These are phyloP conservation scores for Clarias platycephalus DNA, from an alignment of 2,797 vertebrate genomes.

Conservation along the genomic window DNA sequence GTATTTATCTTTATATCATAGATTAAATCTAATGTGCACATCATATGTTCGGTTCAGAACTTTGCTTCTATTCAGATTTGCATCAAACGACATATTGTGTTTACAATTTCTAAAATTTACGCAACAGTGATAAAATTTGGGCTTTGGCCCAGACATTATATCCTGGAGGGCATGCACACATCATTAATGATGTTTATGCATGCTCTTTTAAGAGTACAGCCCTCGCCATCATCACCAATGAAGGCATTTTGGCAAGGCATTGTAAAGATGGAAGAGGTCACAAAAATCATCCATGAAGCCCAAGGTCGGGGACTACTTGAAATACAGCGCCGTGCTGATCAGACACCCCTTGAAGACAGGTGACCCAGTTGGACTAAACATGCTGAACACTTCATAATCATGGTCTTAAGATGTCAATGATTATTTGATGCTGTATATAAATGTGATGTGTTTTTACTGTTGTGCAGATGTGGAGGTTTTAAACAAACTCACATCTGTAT, in stretches of 20 bases:
- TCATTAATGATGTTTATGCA: conserved; percentile 10
- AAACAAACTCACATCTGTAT: conserved; percentile 84
- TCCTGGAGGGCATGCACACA: not conserved
- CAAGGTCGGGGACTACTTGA: no score
- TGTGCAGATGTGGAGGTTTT: conserved; percentile 90
- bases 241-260: conserved; percentile 96
- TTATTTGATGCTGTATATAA: not conserved
- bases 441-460: conserved; percentile 62
- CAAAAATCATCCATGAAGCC: conserved; percentile 95
- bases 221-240: conserved; percentile 53
- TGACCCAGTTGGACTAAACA: conserved; percentile 58
- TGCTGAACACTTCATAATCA: not conserved
- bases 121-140: not conserved
- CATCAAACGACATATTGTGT: not conserved
- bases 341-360: conserved; percentile 86
- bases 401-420: not conserved
- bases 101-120: not conserved
- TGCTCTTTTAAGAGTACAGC: conserved; percentile 6
- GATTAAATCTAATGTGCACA: no score
- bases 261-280: conserved; percentile 95
- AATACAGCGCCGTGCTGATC: conserved; percentile 67
- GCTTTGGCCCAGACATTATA: not conserved
- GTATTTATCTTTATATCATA: no score
- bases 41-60: not conserved
- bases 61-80: not conserved